Evolutionary conservation across 2,113 vertebrate species (phyloP).

Genomic region (Charadrius vociferus): DNA sequence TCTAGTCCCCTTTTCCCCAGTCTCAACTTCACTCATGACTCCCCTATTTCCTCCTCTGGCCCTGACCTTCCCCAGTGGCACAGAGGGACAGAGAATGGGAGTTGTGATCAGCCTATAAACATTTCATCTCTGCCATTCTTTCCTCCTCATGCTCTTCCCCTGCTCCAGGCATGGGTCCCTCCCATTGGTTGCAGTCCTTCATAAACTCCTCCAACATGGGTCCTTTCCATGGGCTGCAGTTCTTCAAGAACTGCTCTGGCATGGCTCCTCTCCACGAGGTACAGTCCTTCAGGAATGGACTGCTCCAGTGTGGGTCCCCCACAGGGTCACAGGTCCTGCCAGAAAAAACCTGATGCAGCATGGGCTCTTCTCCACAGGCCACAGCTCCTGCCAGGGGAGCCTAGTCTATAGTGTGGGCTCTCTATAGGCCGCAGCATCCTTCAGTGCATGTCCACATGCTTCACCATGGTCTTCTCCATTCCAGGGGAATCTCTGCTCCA

Average conservation of each 20-base stretch:
- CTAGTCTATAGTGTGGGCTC: not conserved
- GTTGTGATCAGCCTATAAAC: not conserved
- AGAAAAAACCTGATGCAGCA: not conserved
- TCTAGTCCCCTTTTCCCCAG: not conserved
- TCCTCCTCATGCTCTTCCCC: not conserved
- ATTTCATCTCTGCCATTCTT: not conserved
- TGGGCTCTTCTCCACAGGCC: not conserved
- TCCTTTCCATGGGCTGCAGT: not conserved
- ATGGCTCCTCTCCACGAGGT: not conserved
- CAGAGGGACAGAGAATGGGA: not conserved
- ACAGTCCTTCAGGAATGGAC: not conserved
- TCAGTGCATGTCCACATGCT: no score
- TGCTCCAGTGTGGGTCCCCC: not conserved
- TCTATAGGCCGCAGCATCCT: not conserved
- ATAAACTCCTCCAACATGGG: not conserved
- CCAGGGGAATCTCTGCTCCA: not conserved
- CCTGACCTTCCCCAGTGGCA: rapidly evolving
- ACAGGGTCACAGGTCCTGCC: not conserved
- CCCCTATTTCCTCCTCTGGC: not conserved
- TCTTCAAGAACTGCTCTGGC: not conserved
- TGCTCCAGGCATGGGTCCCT: not conserved
- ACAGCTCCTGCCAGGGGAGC: not conserved
- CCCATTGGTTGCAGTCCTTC: not conserved
- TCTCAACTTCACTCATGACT: not conserved
- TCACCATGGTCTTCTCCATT: not conserved